Conservation (phyloP, 35 echinoderm and acorn worm species). For the Apostichopus japonicus region DNA sequence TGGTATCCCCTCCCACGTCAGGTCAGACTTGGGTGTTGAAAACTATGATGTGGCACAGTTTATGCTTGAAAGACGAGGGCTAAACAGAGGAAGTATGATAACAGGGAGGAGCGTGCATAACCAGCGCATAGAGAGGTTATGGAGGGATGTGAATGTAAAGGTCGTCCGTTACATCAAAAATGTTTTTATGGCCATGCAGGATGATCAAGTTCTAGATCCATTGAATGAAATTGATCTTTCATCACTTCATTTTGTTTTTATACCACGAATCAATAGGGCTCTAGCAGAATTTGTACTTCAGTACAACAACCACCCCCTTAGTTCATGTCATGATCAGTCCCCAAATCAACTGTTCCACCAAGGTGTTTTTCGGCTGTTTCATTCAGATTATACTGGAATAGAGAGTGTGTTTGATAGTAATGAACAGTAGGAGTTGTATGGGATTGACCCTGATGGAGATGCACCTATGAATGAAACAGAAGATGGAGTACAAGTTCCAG, state of each 20-base stretch:
- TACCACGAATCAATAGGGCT: constrained; percentile 54
- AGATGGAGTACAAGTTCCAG: neutral
- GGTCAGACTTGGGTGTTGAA: constrained; percentile 60
- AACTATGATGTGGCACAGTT: constrained; percentile 43
- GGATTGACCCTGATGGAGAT: neutral
- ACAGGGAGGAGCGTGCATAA: constrained; percentile 64
- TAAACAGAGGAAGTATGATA: constrained; percentile 55
- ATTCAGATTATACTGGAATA: constrained; percentile 6
- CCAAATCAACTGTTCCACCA: constrained; percentile 59
- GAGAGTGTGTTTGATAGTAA: neutral
- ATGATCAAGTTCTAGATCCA: constrained; percentile 32
- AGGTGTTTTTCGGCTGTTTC: constrained; percentile 10
- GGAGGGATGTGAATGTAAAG: constrained; percentile 72
- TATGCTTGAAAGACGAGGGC: neutral
- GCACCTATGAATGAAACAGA: neutral
- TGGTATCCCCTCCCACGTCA: constrained; percentile 54
- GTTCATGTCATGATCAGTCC: constrained; percentile 55
- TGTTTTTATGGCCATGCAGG: constrained; percentile 38
- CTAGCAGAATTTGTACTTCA: constrained; percentile 42
- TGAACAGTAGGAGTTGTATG: constrained; percentile 15
- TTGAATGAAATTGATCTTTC: constrained; percentile 53
- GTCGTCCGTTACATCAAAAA: constrained; percentile 1
- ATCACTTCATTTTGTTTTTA: constrained; percentile 53
- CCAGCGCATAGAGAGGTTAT: constrained; percentile 73
- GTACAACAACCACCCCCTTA: constrained; percentile 58